Percentiles rank a stretch among this genome's conserved stretches.
These are phyloP conservation scores for Pollenia labialis DNA, from an alignment of 2,888 invertebrate genomes.

Conservation along the genomic window DNA sequence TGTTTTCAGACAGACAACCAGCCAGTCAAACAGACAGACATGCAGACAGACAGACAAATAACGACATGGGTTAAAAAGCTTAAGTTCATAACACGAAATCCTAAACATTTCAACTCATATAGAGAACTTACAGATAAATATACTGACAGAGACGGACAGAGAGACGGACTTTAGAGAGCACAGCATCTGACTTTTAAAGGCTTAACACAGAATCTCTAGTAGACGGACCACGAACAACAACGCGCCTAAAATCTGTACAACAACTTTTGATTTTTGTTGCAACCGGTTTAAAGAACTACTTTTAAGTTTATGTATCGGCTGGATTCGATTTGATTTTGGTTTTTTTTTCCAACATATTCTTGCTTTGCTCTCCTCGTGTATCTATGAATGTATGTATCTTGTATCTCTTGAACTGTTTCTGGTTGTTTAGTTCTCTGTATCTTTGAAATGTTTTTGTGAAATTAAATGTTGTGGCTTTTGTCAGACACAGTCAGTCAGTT, in stretches of 20 bases:
- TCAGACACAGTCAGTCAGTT: background rate
- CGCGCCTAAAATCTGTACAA: slow-evolving; percentile 47
- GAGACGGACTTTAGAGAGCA: slow-evolving; percentile 4
- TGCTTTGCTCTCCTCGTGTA: slow-evolving; percentile 27
- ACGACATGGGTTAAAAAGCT: slow-evolving; percentile 45
- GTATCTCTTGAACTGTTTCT: slow-evolving; percentile 43
- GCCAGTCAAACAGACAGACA: slow-evolving; percentile 8
- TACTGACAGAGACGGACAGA: background rate
- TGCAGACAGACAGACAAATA: slow-evolving; percentile 25
- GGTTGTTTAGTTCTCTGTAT: slow-evolving; percentile 41
- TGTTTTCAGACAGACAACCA: background rate
- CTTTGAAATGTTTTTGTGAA: slow-evolving; percentile 7
- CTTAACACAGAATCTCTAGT: slow-evolving; percentile 33
- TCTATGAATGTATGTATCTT: background rate
- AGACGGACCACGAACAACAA: slow-evolving; percentile 48
- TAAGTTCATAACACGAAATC: slow-evolving; percentile 38
- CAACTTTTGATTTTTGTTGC: slow-evolving; percentile 73
- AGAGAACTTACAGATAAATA: slow-evolving; percentile 18
- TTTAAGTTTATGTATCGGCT: slow-evolving; percentile 61
- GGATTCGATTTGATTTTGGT: slow-evolving; percentile 20
- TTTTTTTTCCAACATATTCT: background rate
- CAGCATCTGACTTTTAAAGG: slow-evolving; percentile 63
- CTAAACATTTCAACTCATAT: background rate
- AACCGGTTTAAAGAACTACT: slow-evolving; percentile 74
- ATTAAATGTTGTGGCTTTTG: slow-evolving; percentile 41